Base-by-base conservation (phyloP, 2,888 invertebrate genomes). In the Meiosimyza decipiens region DNA sequence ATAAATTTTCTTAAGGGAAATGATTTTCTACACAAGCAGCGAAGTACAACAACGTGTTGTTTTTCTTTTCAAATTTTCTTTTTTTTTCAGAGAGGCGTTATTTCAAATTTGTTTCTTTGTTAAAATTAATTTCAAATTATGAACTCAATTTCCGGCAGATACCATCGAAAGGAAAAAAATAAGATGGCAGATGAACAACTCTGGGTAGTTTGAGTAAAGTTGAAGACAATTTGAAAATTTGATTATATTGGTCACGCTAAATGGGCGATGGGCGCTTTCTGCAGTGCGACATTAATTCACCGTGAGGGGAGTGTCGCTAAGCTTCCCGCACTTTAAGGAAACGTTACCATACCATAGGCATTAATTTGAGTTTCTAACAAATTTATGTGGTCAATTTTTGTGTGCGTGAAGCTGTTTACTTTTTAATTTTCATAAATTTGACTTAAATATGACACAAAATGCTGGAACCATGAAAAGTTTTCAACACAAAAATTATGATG, bases 351-450 rank as follows among this genome's bases (percentile, higher is more conserved):
- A 40, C 28, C 33, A n/a, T 28, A 57, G 59, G 63, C 63, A 72
- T 72, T 75, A 76, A 72, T 76, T 75, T 75, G 71, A 75, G 70
- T 68, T 73, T 71, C 52, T 71, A 52, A 71, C 76, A 65, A 82
- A 83, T 82, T 82, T 82, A 82, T 82, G 83, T 73, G 79, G 79
- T 81, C 82, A 82, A 84, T 82, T 82, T 78, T 81, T 78, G 67
- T 82, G 82, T 79, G 78, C 68, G 71, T 71, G 74, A 76, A 74
- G 75, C 79, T 79, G 78, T 79, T 82, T 79, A 74, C 73, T 81
- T 83, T 85, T 85, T 85, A 85, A 85, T 84, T 85, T 84, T 83
- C 84, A 84, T 84, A 85, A 84, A 84, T 84, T 85, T 82, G 78
- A 81, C 81, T 84, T 83, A 83, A 83, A 80, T 81, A 78, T 77